Percentiles rank a stretch among this genome's conserved stretches.
Conservation (phyloP, 2,113 vertebrate species). For the Notothenia rossii region DNA sequence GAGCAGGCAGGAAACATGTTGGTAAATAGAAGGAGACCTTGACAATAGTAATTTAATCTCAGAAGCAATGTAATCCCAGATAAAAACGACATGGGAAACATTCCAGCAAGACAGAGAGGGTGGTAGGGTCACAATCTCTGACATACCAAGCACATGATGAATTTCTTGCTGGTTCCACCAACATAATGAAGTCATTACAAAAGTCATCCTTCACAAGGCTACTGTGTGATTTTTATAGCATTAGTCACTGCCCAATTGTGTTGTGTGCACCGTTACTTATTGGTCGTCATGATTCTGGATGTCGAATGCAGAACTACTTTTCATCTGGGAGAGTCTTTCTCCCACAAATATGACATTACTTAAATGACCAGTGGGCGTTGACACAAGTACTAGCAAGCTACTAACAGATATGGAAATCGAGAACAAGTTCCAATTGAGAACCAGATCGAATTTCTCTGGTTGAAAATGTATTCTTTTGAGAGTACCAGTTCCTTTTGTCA, state of each 20-base stretch:
- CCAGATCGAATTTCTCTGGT: too few relatives aligned
- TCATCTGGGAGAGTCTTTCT: neutral
- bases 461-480: too few relatives aligned
- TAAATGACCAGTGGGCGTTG: neutral
- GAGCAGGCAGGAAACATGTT: neutral
- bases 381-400: neutral
- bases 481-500: too few relatives aligned
- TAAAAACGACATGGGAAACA: conserved; percentile 14
- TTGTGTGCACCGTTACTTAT: neutral
- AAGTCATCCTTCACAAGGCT: conserved; percentile 5
- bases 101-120: neutral
- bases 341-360: neutral
- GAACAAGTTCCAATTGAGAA: too few relatives aligned
- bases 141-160: conserved; percentile 51
- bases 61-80: conserved; percentile 21
- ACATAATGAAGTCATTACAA: conserved; percentile 23
- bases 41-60: conserved; percentile 7
- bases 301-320: neutral
- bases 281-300: conserved; percentile 18
- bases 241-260: neutral
- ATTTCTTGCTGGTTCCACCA: conserved; percentile 28
- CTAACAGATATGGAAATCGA: too few relatives aligned
- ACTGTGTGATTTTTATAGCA: neutral
- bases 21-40: neutral
- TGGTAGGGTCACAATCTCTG: conserved; percentile 20